Base-by-base conservation (phyloP, 2,888 invertebrate genomes). In the Apotomis turbidana region DNA sequence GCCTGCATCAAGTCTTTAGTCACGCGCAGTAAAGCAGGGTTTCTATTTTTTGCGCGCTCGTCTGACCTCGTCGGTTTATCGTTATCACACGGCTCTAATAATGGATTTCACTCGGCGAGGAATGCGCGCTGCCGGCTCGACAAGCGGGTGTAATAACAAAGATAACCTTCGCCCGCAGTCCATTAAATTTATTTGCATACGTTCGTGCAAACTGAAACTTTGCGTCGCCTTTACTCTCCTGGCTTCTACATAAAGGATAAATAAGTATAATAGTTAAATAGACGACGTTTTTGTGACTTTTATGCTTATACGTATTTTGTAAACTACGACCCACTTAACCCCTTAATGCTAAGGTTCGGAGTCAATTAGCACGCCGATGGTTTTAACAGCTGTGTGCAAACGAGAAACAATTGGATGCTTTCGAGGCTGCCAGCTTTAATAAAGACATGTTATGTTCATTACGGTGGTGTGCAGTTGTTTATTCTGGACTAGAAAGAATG, bases 51-150 rank as follows among this genome's bases (percentile, higher is more conserved):
- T 93, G 90, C 89, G 85, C 87, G 87, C 88, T 88, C 85, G 86
- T 86, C 88, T 91, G 91, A 91, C 92, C 92, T 92, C 92, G 90
- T 89, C 89, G 87, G 85, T 90, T 90, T 91, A 93, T 93, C 92
- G 90, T 90, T 93, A 92, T 92, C 92, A 90, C 87, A 85, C 85
- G 59, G 57, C 61, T 75, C 74, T 73, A 75, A 75, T 75, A 74
- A 76, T 73, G 72, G 71, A 74, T 76, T 75, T 74, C 72, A 58
- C 64, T 71, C 68, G 73, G 60, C 55, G 67, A 46, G 74, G 74
- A 74, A 76, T 74, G 74, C 66, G 69, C 60, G 60, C 59, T 44
- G 44, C 51, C 60, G 67, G 71, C 68, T 49, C 27, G 49, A 64
- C 63, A 68, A 66, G 70, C 62, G 69, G 62, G 66, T 57, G 64